Conservation (phyloP, 2,888 invertebrate species). For the Emmelina monodactyla region DNA sequence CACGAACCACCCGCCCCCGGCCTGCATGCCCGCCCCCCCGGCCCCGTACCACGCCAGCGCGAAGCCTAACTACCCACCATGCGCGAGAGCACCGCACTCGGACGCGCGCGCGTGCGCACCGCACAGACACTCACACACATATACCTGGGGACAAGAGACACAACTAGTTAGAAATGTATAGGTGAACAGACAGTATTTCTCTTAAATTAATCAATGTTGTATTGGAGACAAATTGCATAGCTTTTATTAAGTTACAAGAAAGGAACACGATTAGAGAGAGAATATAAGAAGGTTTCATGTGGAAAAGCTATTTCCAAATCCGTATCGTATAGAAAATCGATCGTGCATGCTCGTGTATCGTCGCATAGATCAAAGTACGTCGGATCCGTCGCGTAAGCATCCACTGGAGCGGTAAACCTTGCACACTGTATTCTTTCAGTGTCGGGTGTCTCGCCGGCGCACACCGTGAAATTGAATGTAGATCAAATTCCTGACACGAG, state of each 20-base stretch:
- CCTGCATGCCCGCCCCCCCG: conserved; percentile 54
- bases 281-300: too few relatives aligned
- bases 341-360: conserved; percentile 20
- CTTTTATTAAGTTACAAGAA: too few relatives aligned
- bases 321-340: too few relatives aligned
- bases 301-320: too few relatives aligned
- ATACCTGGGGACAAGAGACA: conserved; percentile 42
- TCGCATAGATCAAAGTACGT: conserved; percentile 36
- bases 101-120: conserved; percentile 19
- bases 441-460: conserved; percentile 13
- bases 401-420: conserved; percentile 31
- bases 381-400: conserved; percentile 16
- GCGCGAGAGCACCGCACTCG: conserved; percentile 16
- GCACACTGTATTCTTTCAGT: conserved; percentile 21
- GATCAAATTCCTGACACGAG: conserved; percentile 2
- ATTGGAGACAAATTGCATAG: too few relatives aligned
- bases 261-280: too few relatives aligned
- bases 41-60: conserved; percentile 63
- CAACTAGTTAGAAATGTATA: background rate
- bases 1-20: conserved; percentile 56
- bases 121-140: conserved; percentile 28
- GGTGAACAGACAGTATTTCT: too few relatives aligned
- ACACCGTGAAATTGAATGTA: conserved; percentile 26
- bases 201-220: too few relatives aligned
- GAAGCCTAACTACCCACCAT: conserved; percentile 40